Evolutionary conservation across 1,140 invertebrate genomes (phyloP), one percentile per base, ranked within the genome.

Genomic region (Polypedilum pembai): DNA sequence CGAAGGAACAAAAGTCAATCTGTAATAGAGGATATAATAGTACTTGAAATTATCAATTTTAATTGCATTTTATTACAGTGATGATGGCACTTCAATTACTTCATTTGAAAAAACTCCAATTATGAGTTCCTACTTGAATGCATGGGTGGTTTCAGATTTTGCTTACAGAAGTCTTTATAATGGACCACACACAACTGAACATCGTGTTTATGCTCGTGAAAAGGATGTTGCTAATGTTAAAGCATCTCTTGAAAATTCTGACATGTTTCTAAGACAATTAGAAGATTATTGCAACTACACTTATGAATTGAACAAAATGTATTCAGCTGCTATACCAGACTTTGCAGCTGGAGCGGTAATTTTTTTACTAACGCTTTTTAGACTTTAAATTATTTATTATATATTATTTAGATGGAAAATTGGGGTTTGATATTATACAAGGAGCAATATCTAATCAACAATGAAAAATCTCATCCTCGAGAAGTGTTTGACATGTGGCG

Each of bases 341-440:
- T 93, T 93, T 77, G 85, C 85, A n/a, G 87, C 88, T 33, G 89
- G 89, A 1, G 92, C 91, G 91, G 92, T 94, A 80, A 93, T 93
- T 83, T 94, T 91, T 92, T 92, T 91, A n/a, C n/a, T n/a, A n/a
- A n/a, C n/a, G n/a, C n/a, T 80, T 94, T 5, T 87, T 92, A 74
- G 90, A 89, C 0, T 93, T 85, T 85, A 82, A 86, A 82, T 75
- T 74, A 75, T 63, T 74, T 40, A 8, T 40, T 74, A 41, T 77
- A 73, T 73, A 41, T 80, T 7, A 18, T 40, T 74, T 1, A 20
- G 63, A 56, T 74, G 1, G 41, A 72, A 7, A 66, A 65, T 40
- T 69, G 65, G n/a, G 33, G 73, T 33, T n/a, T 41, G n/a, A 73
- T 73, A 18, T 18, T 18, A 7, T 40, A 73, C 33, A 73, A 40